Evolutionary conservation across 2,888 invertebrate species (phyloP).

Genomic region (Masnerella sp.): DNA sequence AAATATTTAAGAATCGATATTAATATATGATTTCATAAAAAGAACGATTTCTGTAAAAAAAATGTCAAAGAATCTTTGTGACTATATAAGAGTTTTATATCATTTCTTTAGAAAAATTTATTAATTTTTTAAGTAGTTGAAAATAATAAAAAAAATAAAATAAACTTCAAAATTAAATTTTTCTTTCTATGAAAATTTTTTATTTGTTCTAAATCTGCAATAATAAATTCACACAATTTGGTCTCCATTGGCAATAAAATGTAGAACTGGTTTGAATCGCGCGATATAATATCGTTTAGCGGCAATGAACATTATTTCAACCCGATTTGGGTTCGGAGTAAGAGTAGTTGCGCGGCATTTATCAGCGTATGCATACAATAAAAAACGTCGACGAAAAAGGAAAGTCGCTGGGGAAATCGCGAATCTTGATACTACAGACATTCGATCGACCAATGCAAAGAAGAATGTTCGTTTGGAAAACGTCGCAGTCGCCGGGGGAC

Average conservation of each 20-base stretch:
- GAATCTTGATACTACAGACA: slow-evolving; percentile 60
- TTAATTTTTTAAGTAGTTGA: too few relatives aligned
- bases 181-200: too few relatives aligned
- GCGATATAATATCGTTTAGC: slow-evolving; percentile 10
- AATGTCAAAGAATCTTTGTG: too few relatives aligned
- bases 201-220: too few relatives aligned
- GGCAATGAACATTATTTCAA: slow-evolving; percentile 32
- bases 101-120: too few relatives aligned
- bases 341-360: slow-evolving; percentile 34
- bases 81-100: too few relatives aligned
- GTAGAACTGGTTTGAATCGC: not conserved
- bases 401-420: slow-evolving; percentile 65
- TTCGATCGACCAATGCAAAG: slow-evolving; percentile 61
- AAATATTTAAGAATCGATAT: slow-evolving; percentile 12
- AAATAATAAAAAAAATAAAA: too few relatives aligned
- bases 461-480: slow-evolving; percentile 60
- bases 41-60: too few relatives aligned
- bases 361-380: slow-evolving; percentile 56
- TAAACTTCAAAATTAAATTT: too few relatives aligned
- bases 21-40: not conserved
- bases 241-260: not conserved
- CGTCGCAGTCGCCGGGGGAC: slow-evolving; percentile 61
- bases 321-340: slow-evolving; percentile 4
- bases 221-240: too few relatives aligned
- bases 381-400: slow-evolving; percentile 53